phyloP scores from a whole-genome alignment of 2,113 vertebrate genomes.

The Cricetomys ansorgei region DNA sequence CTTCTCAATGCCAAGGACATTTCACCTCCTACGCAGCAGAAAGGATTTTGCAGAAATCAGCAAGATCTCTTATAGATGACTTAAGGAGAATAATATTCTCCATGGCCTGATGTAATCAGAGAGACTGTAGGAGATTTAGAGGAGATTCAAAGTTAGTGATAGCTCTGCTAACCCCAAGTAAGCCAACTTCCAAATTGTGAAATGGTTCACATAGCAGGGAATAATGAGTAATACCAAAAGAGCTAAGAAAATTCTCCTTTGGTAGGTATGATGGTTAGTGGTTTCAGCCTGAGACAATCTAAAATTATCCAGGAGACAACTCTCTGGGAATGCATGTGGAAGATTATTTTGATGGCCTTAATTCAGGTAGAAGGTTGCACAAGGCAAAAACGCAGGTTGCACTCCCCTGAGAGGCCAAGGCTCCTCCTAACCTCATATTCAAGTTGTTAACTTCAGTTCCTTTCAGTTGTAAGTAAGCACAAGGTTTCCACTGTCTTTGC shows the following conservation, averaged over 20 bases:
- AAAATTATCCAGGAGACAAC: background rate
- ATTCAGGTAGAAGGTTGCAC: background rate
- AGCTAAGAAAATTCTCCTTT: background rate
- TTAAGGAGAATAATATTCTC: background rate
- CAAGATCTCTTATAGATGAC: background rate
- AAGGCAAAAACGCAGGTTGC: no score
- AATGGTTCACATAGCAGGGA: background rate
- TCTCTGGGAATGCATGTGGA: background rate
- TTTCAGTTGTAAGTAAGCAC: no score
- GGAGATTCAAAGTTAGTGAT: background rate
- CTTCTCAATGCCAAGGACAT: background rate
- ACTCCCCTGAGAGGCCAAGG: no score
- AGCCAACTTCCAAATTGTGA: background rate
- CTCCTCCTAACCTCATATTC: no score
- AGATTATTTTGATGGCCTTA: background rate
- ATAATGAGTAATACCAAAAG: background rate
- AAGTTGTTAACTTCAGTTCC: no score
- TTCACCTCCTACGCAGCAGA: background rate
- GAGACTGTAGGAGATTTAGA: background rate
- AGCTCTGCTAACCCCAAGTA: background rate
- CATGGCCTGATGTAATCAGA: background rate
- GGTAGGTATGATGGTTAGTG: background rate
- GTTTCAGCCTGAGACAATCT: background rate
- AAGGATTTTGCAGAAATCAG: background rate
- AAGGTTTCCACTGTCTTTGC: no score